Conservation (phyloP, 2,888 invertebrate genomes). For the Hirtodrosophila trivittata region DNA sequence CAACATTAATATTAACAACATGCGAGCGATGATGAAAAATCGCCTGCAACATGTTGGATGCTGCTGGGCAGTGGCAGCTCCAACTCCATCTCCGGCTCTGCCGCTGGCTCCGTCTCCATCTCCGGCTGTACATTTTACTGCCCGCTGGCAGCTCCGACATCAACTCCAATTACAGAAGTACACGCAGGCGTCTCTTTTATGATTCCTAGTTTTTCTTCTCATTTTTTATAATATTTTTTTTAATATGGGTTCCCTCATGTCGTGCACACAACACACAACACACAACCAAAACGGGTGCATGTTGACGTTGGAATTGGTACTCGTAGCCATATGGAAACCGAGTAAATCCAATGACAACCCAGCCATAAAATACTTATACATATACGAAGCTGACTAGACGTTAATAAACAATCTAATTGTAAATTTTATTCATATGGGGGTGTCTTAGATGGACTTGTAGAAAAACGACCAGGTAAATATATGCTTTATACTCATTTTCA, state of each 20-base stretch:
- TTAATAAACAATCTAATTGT: too few relatives aligned
- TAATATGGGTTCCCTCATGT: slow-evolving; percentile 57
- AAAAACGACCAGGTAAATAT: too few relatives aligned
- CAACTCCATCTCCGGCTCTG: slow-evolving; percentile 34
- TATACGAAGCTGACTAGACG: too few relatives aligned
- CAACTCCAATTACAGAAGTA: slow-evolving; percentile 79
- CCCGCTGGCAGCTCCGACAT: slow-evolving; percentile 76
- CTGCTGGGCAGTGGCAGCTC: slow-evolving; percentile 54
- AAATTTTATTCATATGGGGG: too few relatives aligned
- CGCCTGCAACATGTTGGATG: slow-evolving; percentile 81
- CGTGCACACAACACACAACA: slow-evolving; percentile 42
- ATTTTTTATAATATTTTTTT: slow-evolving; percentile 46
- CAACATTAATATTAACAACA: slow-evolving; percentile 59
- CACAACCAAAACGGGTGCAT: slow-evolving; percentile 27
- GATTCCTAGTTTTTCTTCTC: slow-evolving; percentile 60
- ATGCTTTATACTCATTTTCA: too few relatives aligned
- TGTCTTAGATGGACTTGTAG: too few relatives aligned
- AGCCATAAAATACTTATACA: neutral
- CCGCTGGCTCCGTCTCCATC: neutral
- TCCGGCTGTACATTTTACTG: slow-evolving; percentile 18
- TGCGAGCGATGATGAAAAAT: slow-evolving; percentile 81
- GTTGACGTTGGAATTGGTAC: slow-evolving; percentile 15
- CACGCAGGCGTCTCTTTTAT: slow-evolving; percentile 78
- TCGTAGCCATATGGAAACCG: slow-evolving; percentile 17
- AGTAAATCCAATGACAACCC: slow-evolving; percentile 19